Percentiles rank a stretch among this genome's conserved stretches.
Evolutionary conservation across 2,888 invertebrate genomes (phyloP).

Genomic region (Sphinx pinastri): DNA sequence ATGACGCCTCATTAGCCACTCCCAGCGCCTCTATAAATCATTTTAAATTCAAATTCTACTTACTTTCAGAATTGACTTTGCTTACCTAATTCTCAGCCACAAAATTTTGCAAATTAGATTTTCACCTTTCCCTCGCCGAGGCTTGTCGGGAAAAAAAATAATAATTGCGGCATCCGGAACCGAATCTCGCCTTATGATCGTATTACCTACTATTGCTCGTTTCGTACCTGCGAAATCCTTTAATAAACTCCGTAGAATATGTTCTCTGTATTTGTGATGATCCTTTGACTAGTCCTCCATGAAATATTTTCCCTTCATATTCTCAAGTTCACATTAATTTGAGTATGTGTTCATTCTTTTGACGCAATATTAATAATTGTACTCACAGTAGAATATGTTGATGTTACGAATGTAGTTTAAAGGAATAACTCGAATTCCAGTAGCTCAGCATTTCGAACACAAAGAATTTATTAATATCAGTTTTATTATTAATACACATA

Average conservation of each 20-base stretch:
- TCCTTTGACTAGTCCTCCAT: neutral
- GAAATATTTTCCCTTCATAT: neutral
- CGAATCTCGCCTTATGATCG: slow-evolving; percentile 57
- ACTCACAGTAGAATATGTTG: neutral
- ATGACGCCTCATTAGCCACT: slow-evolving; percentile 83
- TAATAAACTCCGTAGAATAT: slow-evolving; percentile 42
- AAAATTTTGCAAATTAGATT: slow-evolving; percentile 80
- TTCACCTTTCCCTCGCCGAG: slow-evolving; percentile 63
- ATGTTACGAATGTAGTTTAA: neutral
- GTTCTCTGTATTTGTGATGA: slow-evolving; percentile 32
- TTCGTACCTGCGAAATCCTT: slow-evolving; percentile 44
- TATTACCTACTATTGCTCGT: slow-evolving; percentile 52
- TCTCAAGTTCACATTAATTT: neutral
- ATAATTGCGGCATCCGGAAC: slow-evolving; percentile 65
- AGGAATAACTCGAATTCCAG: neutral
- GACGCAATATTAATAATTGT: neutral
- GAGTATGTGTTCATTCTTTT: neutral
- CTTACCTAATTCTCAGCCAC: slow-evolving; percentile 78
- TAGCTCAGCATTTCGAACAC: too few species aligned
- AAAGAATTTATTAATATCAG: neutral
- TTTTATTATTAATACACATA: neutral
- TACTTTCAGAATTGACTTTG: slow-evolving; percentile 81
- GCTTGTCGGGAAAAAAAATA: slow-evolving; percentile 64
- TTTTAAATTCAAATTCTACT: slow-evolving; percentile 84
- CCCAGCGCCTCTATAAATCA: slow-evolving; percentile 81